Evolutionary conservation across 2,113 vertebrate genomes (phyloP), one percentile per base, ranked within the genome.

Genomic region (Psettodes erumei): DNA sequence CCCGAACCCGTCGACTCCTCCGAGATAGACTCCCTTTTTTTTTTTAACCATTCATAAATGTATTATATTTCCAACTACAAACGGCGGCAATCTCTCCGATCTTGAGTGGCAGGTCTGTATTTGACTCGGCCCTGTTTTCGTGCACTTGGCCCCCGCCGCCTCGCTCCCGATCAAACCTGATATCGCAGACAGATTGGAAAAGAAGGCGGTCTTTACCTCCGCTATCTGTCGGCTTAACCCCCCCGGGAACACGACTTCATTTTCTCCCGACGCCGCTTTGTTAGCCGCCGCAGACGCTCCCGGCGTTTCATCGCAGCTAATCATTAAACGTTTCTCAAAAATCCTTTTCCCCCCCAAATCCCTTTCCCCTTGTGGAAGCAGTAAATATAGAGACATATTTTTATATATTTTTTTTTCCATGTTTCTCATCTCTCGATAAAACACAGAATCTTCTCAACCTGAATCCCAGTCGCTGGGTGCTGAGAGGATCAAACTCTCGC

Each of bases 221-320:
- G 83, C 88, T 88, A 84, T 90, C 88, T 90, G 85, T 86, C 84
- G 75, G 83, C 75, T 77, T 89, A 86, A 90, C 86, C 88, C 90
- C 88, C 47, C 21, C 9, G n/a, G 85, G 87, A 90, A 83, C 88
- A 86, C 77, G 86, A 82, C 81, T 90, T 90, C 81, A 89, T 91
- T 91, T 90, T 86, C 88, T 85, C 74, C 62, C 71, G 70, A 79
- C 86, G 70, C 56, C 86, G 84, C 86, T 91, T 88, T 87, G 77
- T 85, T 74, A 82, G 84, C 82, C 77, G 87, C 62, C 50, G 61
- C 42, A 59, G 69, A 87, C 23, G 8, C 75, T 79, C 50, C 55
- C 8, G 33, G 40, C 61, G 73, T 82, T 85, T 87, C 71, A 81
- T 79, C 84, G 56, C 72, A 80, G 37, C 33, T 33, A 63, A 86